Percentiles rank a stretch among this genome's conserved stretches.
phyloP scores from a whole-genome alignment of 2,888 invertebrate species.

The Xylophagus ater region DNA sequence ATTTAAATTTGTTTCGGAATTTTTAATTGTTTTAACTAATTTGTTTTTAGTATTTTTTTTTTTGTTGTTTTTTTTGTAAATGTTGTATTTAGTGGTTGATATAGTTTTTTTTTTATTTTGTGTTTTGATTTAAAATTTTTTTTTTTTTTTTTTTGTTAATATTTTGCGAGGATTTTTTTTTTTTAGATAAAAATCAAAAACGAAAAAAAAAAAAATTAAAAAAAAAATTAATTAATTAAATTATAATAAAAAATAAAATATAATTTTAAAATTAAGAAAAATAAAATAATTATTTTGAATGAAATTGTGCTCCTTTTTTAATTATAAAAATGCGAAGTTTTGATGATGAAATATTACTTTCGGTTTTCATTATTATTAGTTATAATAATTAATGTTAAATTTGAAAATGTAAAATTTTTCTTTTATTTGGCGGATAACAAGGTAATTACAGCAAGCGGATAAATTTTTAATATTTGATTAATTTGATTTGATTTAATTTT shows the following conservation, averaged over 20 bases:
- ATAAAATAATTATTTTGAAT: slow-evolving; percentile 9
- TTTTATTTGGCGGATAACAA: no score
- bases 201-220: slow-evolving; percentile 19
- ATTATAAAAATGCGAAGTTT: no score
- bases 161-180: slow-evolving; percentile 19
- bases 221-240: slow-evolving; percentile 19
- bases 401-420: no score
- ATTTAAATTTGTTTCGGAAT: slow-evolving; percentile 20
- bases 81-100: slow-evolving; percentile 10
- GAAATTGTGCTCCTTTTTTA: no score
- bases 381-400: no score
- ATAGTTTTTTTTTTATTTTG: slow-evolving; percentile 10
- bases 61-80: slow-evolving; percentile 5
- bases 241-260: slow-evolving; percentile 38
- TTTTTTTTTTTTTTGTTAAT: slow-evolving; percentile 14
- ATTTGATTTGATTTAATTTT: no score
- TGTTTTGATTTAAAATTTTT: slow-evolving; percentile 11
- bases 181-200: slow-evolving; percentile 39
- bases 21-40: slow-evolving; percentile 18
- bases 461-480: no score
- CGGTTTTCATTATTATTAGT: no score
- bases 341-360: no score
- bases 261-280: slow-evolving; percentile 34
- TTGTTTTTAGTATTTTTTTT: slow-evolving; percentile 17
- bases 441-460: no score